Evolutionary conservation across 2,888 invertebrate species (phyloP).

Genomic region (Auanema sp.): DNA sequence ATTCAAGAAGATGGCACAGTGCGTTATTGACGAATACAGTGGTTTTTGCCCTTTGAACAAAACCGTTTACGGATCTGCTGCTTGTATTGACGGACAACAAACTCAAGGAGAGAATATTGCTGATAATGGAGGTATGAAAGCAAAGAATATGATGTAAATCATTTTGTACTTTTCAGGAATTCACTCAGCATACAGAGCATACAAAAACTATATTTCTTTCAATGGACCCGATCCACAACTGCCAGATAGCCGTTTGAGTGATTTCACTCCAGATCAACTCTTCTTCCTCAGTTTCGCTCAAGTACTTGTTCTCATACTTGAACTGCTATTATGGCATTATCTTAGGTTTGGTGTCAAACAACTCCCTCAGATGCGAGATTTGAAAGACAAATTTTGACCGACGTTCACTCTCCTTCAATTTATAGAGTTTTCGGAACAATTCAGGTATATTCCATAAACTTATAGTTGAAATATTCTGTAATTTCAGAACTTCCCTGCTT

Average conservation of each 20-base stretch:
- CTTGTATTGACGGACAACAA: conserved; percentile 65
- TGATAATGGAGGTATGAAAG: conserved; percentile 67
- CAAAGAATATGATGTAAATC: too few species aligned
- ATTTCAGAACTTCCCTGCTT: conserved; percentile 59
- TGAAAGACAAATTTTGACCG: conserved; percentile 39
- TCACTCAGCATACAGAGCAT: conserved; percentile 57
- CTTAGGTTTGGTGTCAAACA: conserved; percentile 42
- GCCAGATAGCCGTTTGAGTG: conserved; percentile 41
- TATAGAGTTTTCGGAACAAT: conserved; percentile 51
- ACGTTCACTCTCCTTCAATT: conserved; percentile 48
- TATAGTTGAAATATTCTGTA: conserved; percentile 48
- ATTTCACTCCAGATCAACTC: conserved; percentile 46
- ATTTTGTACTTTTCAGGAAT: conserved; percentile 62
- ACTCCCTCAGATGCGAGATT: conserved; percentile 20
- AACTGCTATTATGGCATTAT: not conserved
- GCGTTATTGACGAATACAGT: conserved; percentile 52
- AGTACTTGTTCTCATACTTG: conserved; percentile 5
- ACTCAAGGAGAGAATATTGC: conserved; percentile 71
- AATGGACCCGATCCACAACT: conserved; percentile 53
- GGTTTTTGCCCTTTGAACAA: conserved; percentile 52
- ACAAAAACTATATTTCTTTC: conserved; percentile 47
- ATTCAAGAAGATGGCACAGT: conserved; percentile 49
- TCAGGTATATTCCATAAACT: conserved; percentile 45
- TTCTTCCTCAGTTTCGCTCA: conserved; percentile 53
- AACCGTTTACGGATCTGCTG: conserved; percentile 25